Evolutionary conservation across 1,140 invertebrate species (phyloP).

Genomic region (Vanessa tameamea): DNA sequence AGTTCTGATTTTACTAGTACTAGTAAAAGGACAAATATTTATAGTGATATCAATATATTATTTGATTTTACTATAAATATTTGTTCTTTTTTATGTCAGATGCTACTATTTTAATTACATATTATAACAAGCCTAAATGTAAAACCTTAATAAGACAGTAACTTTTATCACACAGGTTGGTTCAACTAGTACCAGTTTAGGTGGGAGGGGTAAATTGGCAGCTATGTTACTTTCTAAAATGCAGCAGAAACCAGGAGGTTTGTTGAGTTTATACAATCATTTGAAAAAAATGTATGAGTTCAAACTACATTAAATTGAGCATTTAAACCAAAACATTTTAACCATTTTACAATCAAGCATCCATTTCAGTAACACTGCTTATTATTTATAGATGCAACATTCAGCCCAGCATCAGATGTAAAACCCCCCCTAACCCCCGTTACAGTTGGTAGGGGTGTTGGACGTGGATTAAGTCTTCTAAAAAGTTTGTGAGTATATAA

Average conservation of each 20-base stretch:
- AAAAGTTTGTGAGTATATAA: conserved; percentile 59
- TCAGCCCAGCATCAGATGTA: conserved; percentile 59
- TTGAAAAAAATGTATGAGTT: too few relatives aligned
- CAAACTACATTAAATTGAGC: too few relatives aligned
- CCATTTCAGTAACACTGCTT: too few relatives aligned
- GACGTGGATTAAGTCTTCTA: conserved; percentile 52
- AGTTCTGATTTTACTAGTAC: not conserved
- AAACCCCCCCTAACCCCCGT: conserved; percentile 35
- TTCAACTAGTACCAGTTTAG: conserved; percentile 30
- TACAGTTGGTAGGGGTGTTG: conserved; percentile 37
- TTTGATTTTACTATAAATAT: too few relatives aligned
- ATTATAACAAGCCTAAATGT: too few relatives aligned
- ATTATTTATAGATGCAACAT: conserved; percentile 24
- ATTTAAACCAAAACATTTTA: too few relatives aligned
- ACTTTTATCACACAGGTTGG: conserved; percentile 32
- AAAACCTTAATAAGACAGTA: not conserved
- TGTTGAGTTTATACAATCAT: not conserved
- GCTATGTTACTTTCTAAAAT: conserved; percentile 60
- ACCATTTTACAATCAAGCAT: too few relatives aligned
- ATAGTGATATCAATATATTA: too few relatives aligned
- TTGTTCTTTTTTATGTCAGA: too few relatives aligned
- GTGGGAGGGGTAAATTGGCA: conserved; percentile 57
- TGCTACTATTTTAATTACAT: too few relatives aligned
- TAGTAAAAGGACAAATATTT: not conserved
- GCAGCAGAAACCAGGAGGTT: conserved; percentile 51